Evolutionary conservation across 1,140 invertebrate species (phyloP).

Genomic region (Oryctes rhinoceros): DNA sequence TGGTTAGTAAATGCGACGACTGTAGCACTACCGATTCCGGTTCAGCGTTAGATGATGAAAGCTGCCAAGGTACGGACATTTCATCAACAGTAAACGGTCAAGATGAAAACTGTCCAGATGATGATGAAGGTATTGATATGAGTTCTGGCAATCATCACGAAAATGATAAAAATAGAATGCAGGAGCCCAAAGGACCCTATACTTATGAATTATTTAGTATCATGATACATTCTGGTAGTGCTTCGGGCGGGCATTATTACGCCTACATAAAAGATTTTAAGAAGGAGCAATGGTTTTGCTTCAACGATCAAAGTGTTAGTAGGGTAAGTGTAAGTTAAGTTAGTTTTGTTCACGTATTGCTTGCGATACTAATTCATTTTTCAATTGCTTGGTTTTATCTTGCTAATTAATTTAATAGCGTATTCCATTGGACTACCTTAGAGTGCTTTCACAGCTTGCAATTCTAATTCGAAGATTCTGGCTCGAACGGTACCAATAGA

Average conservation of each 20-base stretch:
- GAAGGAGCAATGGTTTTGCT: constrained; percentile 81
- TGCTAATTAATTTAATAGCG: no score
- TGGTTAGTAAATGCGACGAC: constrained; percentile 68
- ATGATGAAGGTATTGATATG: constrained; percentile 67
- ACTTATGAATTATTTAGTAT: constrained; percentile 91
- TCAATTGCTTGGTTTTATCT: no score
- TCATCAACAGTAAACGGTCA: constrained; percentile 57
- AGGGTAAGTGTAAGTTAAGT: constrained; percentile 48
- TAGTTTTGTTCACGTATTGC: neutral
- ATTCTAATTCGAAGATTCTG: no score
- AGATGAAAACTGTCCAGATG: constrained; percentile 61
- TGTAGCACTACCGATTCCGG: constrained; percentile 76
- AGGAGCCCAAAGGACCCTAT: constrained; percentile 72
- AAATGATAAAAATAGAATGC: constrained; percentile 65
- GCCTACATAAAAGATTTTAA: constrained; percentile 91
- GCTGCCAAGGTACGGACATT: constrained; percentile 62
- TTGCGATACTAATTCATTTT: no score
- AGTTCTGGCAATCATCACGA: constrained; percentile 56
- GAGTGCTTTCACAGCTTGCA: no score
- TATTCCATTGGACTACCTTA: no score
- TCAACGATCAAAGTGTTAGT: constrained; percentile 81
- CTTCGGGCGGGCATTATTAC: constrained; percentile 92
- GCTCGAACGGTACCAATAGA: no score
- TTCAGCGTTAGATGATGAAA: constrained; percentile 73
- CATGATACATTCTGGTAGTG: constrained; percentile 93